These are phyloP conservation scores for Myopa tessellatipennis DNA, from an alignment of 2,888 invertebrate genomes.

Conservation along the genomic window DNA sequence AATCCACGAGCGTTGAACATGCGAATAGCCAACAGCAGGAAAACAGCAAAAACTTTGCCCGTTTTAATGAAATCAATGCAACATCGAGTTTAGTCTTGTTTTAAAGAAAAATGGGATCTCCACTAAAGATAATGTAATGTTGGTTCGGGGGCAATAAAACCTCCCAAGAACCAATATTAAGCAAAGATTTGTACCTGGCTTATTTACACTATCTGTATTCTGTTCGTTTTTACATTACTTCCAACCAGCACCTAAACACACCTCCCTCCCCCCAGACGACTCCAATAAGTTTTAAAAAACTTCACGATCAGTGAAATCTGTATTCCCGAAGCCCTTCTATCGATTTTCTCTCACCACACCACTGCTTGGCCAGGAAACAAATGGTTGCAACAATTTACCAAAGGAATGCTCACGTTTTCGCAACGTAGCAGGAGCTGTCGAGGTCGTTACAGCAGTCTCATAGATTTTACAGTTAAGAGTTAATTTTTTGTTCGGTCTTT, in stretches of 20 bases:
- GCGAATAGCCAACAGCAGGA: background rate
- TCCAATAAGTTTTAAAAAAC: no score
- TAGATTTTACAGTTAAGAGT: constrained; percentile 45
- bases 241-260: no score
- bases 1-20: background rate
- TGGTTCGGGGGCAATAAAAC: background rate
- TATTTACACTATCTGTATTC: no score
- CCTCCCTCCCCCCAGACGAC: no score
- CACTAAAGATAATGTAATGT: background rate
- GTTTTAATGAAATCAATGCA: background rate
- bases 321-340: background rate
- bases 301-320: no score
- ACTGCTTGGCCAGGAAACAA: constrained; percentile 2
- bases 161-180: background rate
- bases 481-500: constrained; percentile 20
- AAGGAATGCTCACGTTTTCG: constrained; percentile 47
- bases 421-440: constrained; percentile 12
- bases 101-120: background rate
- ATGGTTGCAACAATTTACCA: background rate
- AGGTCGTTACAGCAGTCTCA: constrained; percentile 7
- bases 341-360: constrained; percentile 1
- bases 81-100: background rate
- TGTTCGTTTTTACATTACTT: no score
- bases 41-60: background rate
- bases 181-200: no score